Conservation (phyloP, 2,797 vertebrate species). For the Clarias pachynema region DNA sequence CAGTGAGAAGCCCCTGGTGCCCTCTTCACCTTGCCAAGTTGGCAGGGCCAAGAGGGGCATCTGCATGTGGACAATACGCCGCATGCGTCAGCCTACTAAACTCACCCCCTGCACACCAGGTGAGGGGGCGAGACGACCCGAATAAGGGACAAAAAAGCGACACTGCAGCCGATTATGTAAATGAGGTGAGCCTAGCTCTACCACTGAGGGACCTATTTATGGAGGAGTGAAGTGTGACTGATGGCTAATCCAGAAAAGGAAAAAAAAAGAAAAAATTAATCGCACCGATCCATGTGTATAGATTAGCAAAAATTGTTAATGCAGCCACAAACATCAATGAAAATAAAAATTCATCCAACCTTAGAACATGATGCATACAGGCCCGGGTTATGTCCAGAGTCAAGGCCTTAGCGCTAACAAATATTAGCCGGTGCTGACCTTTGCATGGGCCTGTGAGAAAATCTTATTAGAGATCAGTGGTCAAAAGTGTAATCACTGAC, state of each 20-base stretch:
- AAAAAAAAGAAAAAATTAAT: conserved; percentile 11
- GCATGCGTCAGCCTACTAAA: conserved; percentile 54
- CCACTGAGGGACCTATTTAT: conserved; percentile 46
- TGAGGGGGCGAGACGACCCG: conserved; percentile 50
- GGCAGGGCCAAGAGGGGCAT: conserved; percentile 63
- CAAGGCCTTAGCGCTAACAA: not conserved
- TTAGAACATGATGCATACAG: not conserved
- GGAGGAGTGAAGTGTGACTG: conserved; percentile 38
- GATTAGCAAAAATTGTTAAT: not conserved
- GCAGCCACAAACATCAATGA: not conserved
- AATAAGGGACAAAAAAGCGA: conserved; percentile 40
- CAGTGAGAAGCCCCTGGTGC: conserved; percentile 57
- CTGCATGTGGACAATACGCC: conserved; percentile 57
- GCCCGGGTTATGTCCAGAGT: not conserved
- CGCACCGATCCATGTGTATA: not conserved
- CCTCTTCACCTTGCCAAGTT: conserved; percentile 61
- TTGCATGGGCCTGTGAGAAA: conserved; percentile 25
- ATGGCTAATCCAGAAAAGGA: conserved; percentile 21
- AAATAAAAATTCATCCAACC: not conserved
- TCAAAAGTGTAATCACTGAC: conserved; percentile 30
- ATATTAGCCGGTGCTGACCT: conserved; percentile 10
- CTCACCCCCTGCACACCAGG: conserved; percentile 54
- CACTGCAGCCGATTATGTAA: conserved; percentile 53
- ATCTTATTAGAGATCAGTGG: conserved; percentile 42
- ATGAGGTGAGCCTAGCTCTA: conserved; percentile 50